A percentile compares a stretch with the other conserved stretches of the same genome.
Evolutionary conservation across 2,888 invertebrate genomes (phyloP).

Genomic region (Uloborus plumipes): DNA sequence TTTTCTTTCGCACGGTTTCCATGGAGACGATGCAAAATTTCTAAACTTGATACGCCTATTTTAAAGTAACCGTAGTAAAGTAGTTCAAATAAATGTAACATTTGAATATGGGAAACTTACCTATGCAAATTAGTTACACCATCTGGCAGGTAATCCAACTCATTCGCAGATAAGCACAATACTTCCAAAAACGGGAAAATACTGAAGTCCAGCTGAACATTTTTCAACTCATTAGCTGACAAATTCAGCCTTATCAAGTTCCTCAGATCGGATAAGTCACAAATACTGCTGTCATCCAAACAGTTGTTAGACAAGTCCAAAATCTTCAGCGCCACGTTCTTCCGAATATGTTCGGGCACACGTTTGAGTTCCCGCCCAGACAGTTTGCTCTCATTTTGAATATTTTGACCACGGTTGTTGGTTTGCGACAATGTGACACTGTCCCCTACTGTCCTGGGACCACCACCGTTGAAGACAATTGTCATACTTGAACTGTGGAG

Average conservation of each 20-base stretch:
- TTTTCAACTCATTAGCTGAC: slow-evolving; percentile 40
- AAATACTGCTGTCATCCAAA: slow-evolving; percentile 6
- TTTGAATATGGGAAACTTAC: slow-evolving; percentile 7
- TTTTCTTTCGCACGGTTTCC: no score
- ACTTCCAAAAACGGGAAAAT: slow-evolving; percentile 45
- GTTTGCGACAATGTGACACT: background rate
- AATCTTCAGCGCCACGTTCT: slow-evolving; percentile 24
- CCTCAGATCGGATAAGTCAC: slow-evolving; percentile 26
- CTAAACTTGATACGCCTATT: no score
- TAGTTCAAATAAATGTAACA: no score
- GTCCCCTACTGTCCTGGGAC: slow-evolving; percentile 11
- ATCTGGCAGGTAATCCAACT: slow-evolving; percentile 31
- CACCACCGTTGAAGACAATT: slow-evolving; percentile 50
- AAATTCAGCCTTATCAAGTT: slow-evolving; percentile 44
- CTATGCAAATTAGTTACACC: slow-evolving; percentile 33
- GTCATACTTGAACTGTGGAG: slow-evolving; percentile 29
- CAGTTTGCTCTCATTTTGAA: slow-evolving; percentile 34
- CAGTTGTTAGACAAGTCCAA: slow-evolving; percentile 48
- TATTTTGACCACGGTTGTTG: slow-evolving; percentile 1
- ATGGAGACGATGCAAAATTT: no score
- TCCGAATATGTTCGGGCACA: slow-evolving; percentile 34
- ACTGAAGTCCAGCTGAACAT: slow-evolving; percentile 12
- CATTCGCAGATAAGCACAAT: slow-evolving; percentile 45
- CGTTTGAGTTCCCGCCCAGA: slow-evolving; percentile 20
- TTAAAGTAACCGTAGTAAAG: no score